These are phyloP conservation scores for Ciconia maguari DNA, from an alignment of 2,113 vertebrate species.

Conservation along the genomic window DNA sequence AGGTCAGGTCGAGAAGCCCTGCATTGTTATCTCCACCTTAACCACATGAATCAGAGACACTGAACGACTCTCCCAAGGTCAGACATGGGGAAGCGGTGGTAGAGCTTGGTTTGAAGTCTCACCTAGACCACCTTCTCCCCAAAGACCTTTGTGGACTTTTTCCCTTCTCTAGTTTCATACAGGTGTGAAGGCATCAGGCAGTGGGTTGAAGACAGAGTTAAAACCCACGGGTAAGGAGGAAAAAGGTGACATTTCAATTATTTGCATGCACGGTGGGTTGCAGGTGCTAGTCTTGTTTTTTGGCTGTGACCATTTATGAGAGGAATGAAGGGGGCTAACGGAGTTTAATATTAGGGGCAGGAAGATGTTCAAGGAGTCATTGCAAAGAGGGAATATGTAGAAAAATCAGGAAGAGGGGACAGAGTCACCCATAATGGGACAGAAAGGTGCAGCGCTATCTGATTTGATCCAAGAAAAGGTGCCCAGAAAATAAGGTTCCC, in stretches of 20 bases:
- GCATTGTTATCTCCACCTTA: not conserved
- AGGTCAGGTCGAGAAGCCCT: not conserved
- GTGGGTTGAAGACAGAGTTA: not conserved
- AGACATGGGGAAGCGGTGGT: not conserved
- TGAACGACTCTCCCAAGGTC: fast-evolving
- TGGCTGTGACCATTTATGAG: not conserved
- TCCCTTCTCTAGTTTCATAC: not conserved
- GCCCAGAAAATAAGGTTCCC: not conserved
- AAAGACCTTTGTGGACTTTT: fast-evolving
- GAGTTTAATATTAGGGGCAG: not conserved
- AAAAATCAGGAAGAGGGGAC: not conserved
- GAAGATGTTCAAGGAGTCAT: not conserved
- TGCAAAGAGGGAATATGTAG: not conserved
- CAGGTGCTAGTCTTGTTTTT: not conserved
- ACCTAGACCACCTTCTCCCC: not conserved
- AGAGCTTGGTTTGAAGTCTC: not conserved
- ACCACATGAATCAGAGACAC: not conserved
- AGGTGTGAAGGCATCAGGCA: not conserved
- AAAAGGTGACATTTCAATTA: not conserved
- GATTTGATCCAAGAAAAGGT: not conserved
- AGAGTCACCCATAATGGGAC: not conserved
- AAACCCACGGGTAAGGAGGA: not conserved
- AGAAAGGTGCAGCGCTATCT: not conserved
- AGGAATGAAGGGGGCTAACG: not conserved
- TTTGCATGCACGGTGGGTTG: not conserved